These are phyloP conservation scores for Otolemur crassicaudatus DNA, from an alignment of 2,797 vertebrate genomes.

Conservation along the genomic window DNA sequence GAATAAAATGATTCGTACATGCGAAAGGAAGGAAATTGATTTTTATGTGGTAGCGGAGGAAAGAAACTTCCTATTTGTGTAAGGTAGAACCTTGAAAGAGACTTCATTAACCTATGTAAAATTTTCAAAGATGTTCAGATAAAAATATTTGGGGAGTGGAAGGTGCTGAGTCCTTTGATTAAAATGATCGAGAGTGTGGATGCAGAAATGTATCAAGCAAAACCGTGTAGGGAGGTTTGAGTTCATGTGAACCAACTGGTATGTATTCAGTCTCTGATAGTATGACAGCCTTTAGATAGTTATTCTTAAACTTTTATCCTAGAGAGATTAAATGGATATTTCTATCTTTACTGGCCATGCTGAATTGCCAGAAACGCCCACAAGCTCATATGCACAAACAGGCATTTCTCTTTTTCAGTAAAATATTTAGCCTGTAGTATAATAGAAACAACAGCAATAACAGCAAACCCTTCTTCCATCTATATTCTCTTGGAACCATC, in stretches of 20 bases:
- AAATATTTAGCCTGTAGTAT: background rate
- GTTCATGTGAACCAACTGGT: background rate
- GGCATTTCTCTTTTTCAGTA: background rate
- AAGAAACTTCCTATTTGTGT: too few relatives aligned
- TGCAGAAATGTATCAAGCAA: accelerated
- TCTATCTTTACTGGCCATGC: background rate
- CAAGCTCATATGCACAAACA: accelerated
- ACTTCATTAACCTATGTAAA: background rate
- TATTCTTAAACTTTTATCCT: background rate
- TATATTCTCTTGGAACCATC: background rate
- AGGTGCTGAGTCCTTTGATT: background rate
- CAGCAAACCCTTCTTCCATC: background rate
- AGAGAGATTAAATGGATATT: background rate
- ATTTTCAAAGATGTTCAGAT: background rate
- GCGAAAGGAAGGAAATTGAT: background rate
- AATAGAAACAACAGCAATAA: background rate
- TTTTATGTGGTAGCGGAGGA: background rate
- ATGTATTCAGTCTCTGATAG: background rate
- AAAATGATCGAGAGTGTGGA: background rate
- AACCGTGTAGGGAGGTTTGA: background rate
- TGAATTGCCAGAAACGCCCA: background rate
- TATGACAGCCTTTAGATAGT: background rate
- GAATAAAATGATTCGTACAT: background rate
- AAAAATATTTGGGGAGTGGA: background rate
- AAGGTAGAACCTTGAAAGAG: background rate